phyloP scores from a whole-genome alignment of 2,888 invertebrate genomes.

The Nycteola revayana region DNA sequence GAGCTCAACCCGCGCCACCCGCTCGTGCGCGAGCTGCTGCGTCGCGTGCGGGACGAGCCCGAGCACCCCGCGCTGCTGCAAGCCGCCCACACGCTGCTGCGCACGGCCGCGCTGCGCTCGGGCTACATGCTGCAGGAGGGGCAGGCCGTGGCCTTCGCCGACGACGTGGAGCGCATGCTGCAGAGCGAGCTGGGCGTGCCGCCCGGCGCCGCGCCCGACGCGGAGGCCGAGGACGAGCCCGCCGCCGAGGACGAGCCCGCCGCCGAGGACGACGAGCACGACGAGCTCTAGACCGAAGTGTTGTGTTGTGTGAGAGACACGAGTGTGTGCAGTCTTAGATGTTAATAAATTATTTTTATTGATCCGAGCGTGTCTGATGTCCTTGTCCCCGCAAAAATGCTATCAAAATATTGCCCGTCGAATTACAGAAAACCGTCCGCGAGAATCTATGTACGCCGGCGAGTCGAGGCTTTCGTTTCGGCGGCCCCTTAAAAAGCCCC shows the following conservation, averaged over 20 bases:
- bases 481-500: no score
- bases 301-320: constrained; percentile 1
- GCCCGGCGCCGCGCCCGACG: constrained; percentile 82
- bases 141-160: constrained; percentile 89
- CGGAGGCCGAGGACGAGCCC: constrained; percentile 32
- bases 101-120: constrained; percentile 88
- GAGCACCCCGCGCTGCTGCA: constrained; percentile 90
- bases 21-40: constrained; percentile 92
- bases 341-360: constrained; percentile 4
- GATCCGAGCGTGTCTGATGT: no score
- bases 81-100: constrained; percentile 91
- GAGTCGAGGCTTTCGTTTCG: no score
- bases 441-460: no score
- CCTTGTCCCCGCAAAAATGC: no score
- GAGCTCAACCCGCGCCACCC: constrained; percentile 99
- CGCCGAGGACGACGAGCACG: constrained; percentile 37
- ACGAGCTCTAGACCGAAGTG: constrained; percentile 47
- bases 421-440: no score
- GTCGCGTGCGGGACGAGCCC: constrained; percentile 89
- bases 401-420: no score
- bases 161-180: constrained; percentile 95
- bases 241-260: constrained; percentile 22
- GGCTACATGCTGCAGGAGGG: constrained; percentile 92
- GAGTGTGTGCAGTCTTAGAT: neutral
- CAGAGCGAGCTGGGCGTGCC: constrained; percentile 89